Base-by-base conservation (phyloP, 2,797 vertebrate genomes). In the Danio aesculapii region DNA sequence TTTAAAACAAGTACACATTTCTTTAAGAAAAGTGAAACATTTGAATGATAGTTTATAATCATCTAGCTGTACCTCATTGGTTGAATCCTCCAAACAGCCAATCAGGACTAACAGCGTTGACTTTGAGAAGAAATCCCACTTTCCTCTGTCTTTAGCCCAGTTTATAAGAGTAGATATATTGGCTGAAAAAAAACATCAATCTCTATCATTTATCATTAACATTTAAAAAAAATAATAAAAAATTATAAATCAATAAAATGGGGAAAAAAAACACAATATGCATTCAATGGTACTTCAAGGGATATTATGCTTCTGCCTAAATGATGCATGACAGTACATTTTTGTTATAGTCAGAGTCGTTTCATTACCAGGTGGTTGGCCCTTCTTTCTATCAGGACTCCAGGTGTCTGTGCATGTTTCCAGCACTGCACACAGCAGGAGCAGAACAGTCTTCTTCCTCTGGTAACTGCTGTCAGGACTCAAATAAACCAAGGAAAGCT, bases 381-480 rank as follows among this genome's bases (percentile, higher is more conserved):
- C 97, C 49, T 98, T 98, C 89, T 92, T 98, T 74, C 86, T 95
- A 62, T 95, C 86, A 0, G 96, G 95, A 53, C 90, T 97, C 97
- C 97, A 97, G 13, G 93, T 95, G 89, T 98, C 96, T 0, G 96
- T 96, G 91, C 95, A 97, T 55, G 95, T 96, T 88, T 97, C 96
- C 88, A 98, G 83, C 80, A 98, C 83, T 0, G 92, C 92, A 0
- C 91, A 92, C 68, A 98, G 89, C 80, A 96, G 87, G 75, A 98
- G 91, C 77, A 98, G 84, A 1, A 82, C 93, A 0, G 94, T 96
- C 89, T 95, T 97, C 88, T 96, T 96, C 84, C 97, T 94, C 92
- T 97, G 97, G 86, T 93, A 98, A 85, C 93, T 97, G 89, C 93
- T 94, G 47, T 93, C 93, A 0, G 95, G 91, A 57, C 90, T 89